phyloP scores from a whole-genome alignment of 2,113 vertebrate genomes.

The Apodemus speciosus region DNA sequence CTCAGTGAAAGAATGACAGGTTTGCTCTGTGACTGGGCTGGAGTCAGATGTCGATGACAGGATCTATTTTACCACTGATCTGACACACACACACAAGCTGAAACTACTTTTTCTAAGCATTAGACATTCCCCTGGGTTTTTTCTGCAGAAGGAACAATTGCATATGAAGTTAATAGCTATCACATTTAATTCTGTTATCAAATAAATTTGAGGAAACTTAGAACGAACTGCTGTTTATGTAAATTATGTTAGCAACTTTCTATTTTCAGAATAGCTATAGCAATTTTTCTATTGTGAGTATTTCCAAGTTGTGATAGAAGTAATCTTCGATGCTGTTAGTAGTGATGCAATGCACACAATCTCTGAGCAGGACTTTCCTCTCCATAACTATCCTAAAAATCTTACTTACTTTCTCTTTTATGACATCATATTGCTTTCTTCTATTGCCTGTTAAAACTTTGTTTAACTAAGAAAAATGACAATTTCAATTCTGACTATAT shows the following conservation, averaged over 20 bases:
- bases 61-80: neutral
- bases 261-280: neutral
- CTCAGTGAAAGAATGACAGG: neutral
- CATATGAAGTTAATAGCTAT: neutral
- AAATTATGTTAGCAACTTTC: neutral
- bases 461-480: too few relatives aligned
- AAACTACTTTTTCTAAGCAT: neutral
- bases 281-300: neutral
- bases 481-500: too few relatives aligned
- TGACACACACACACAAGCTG: neutral
- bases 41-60: neutral
- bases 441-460: neutral
- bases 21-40: neutral
- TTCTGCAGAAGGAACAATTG: neutral
- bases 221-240: neutral
- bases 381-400: neutral
- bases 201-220: neutral
- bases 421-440: neutral
- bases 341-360: conserved; percentile 25
- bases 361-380: neutral
- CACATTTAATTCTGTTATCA: neutral
- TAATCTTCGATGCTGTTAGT: neutral
- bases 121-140: neutral
- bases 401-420: neutral
- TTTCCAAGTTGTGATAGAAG: conserved; percentile 47